phyloP scores from a whole-genome alignment of 2,113 vertebrate genomes.

The Geococcyx californianus region DNA sequence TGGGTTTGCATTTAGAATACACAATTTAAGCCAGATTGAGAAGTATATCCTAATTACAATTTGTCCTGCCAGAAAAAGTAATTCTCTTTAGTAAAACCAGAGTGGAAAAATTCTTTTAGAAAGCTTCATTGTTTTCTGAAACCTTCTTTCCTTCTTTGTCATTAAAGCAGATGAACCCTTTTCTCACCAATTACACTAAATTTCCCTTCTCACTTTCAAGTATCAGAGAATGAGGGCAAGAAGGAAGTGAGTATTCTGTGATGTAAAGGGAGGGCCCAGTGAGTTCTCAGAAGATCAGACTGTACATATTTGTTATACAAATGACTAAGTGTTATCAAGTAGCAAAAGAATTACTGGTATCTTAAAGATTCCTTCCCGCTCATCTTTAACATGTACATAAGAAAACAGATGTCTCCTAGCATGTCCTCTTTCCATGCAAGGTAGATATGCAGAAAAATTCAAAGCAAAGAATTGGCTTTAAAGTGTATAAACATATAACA shows the following conservation, averaged over 20 bases:
- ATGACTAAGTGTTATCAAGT: not conserved
- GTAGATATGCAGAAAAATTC: not conserved
- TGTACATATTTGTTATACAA: not conserved
- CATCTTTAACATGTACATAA: not conserved
- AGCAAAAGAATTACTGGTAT: not conserved
- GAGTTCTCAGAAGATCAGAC: not conserved
- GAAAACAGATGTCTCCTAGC: not conserved
- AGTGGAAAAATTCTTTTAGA: not conserved
- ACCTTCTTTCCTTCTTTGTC: not conserved
- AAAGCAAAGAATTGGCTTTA: not conserved
- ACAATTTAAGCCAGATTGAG: not conserved
- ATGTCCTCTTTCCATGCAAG: not conserved
- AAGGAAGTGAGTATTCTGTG: not conserved
- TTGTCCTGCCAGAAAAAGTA: not conserved
- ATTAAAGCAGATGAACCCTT: not conserved
- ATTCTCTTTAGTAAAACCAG: not conserved
- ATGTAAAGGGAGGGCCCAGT: not conserved
- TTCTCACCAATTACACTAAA: not conserved
- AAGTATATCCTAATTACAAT: not conserved
- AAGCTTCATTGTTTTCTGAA: not conserved
- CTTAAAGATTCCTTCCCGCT: not conserved
- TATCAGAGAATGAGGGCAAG: not conserved
- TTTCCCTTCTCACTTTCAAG: not conserved
- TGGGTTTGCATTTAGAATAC: not conserved
- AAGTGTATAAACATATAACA: not conserved